These are phyloP conservation scores for Hyperoplus immaculatus DNA, from an alignment of 2,797 vertebrate genomes.

Conservation along the genomic window DNA sequence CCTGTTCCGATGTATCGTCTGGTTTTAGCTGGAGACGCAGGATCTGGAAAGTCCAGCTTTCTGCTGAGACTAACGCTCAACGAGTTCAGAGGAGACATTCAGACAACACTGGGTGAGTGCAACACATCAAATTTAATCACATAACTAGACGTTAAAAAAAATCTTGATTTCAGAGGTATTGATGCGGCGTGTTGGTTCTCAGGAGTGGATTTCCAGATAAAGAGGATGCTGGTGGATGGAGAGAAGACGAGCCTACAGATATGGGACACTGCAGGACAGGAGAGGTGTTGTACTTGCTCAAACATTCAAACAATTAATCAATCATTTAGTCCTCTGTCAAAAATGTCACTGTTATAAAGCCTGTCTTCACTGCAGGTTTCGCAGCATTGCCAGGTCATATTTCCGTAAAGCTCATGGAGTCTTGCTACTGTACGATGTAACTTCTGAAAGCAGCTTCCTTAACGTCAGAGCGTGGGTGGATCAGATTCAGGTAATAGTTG, in stretches of 20 bases:
- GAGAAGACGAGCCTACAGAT: conserved; percentile 85
- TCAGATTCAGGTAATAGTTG: conserved; percentile 82
- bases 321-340: not conserved
- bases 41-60: conserved; percentile 86
- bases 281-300: conserved; percentile 72
- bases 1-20: conserved; percentile 78
- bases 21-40: conserved; percentile 82
- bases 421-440: conserved; percentile 86
- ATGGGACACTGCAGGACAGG: conserved; percentile 88
- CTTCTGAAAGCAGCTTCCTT: conserved; percentile 86
- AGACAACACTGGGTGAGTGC: conserved; percentile 84
- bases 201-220: conserved; percentile 89
- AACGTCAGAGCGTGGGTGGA: conserved; percentile 84
- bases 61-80: conserved; percentile 82
- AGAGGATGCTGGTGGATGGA: conserved; percentile 87
- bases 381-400: conserved; percentile 85
- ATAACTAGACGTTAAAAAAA: not conserved
- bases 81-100: conserved; percentile 82
- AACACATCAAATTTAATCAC: conserved; percentile 1
- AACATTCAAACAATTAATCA: not conserved
- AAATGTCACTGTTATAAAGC: not conserved
- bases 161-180: conserved; percentile 8
- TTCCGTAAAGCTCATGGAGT: conserved; percentile 85
- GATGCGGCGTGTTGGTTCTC: conserved; percentile 13
- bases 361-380: conserved; percentile 74